Evolutionary conservation across 2,797 vertebrate genomes (phyloP).

Genomic region (Pseudomugil gertrudae): DNA sequence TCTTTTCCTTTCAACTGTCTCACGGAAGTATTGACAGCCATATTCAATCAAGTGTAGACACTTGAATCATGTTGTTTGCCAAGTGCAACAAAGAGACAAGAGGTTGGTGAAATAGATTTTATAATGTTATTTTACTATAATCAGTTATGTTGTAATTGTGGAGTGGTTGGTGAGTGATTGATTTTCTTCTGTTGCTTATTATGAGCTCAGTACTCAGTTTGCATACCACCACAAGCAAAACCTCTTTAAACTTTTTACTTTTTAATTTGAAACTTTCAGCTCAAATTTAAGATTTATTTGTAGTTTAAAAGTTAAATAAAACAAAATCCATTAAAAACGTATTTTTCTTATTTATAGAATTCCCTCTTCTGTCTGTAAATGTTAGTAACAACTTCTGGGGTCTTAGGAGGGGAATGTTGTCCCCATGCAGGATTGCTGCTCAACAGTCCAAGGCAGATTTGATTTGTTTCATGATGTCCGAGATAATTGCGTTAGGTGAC

Average conservation of each 20-base stretch:
- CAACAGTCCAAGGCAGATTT: no score
- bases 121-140: slow-evolving; percentile 5
- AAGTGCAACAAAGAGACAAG: slow-evolving; percentile 48
- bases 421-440: no score
- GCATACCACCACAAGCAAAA: neutral
- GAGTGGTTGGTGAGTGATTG: neutral
- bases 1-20: slow-evolving; percentile 56
- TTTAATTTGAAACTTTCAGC: neutral
- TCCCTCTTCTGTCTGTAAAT: no score
- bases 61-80: slow-evolving; percentile 40
- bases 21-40: slow-evolving; percentile 53
- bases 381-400: no score
- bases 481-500: no score
- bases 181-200: neutral
- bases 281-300: neutral
- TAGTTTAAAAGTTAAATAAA: neutral
- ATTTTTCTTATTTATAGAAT: no score
- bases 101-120: slow-evolving; percentile 28
- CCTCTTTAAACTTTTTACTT: neutral
- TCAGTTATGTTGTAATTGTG: slow-evolving; percentile 11
- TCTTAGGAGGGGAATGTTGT: no score
- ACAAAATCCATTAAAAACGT: neutral
- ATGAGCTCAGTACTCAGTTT: neutral
- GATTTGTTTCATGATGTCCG: no score
- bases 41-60: slow-evolving; percentile 34